These are phyloP conservation scores for Microctenopoma lineatum DNA, from an alignment of 2,797 vertebrate species.

Conservation along the genomic window DNA sequence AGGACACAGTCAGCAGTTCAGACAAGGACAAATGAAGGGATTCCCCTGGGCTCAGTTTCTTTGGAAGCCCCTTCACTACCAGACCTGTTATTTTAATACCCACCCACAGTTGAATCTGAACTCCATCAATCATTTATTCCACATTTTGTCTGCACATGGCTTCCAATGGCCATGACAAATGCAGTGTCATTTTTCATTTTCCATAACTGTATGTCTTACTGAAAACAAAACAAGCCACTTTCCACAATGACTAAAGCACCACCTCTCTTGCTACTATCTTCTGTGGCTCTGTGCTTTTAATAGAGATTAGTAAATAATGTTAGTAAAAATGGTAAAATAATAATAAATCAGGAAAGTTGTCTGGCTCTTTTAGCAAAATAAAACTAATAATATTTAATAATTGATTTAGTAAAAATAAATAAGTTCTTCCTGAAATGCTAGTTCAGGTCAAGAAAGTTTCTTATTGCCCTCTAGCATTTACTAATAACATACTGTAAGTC, in stretches of 20 bases:
- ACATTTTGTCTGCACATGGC: slow-evolving; percentile 25
- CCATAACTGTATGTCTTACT: background rate
- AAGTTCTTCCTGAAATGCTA: background rate
- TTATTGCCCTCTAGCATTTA: background rate
- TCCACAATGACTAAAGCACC: background rate
- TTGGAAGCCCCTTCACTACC: slow-evolving; percentile 35
- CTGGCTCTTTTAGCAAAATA: background rate
- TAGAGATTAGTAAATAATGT: background rate
- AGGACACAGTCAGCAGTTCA: slow-evolving; percentile 40
- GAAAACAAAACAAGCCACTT: slow-evolving; percentile 5
- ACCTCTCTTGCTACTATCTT: background rate
- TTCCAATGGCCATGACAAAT: slow-evolving; percentile 19
- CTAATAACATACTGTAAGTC: background rate
- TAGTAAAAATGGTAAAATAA: background rate
- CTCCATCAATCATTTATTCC: slow-evolving; percentile 49
- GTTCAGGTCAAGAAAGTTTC: background rate
- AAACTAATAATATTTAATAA: background rate
- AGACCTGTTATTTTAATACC: slow-evolving; percentile 47
- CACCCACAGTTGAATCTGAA: slow-evolving; percentile 18
- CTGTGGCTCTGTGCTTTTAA: background rate
- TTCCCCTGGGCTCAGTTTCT: slow-evolving; percentile 48
- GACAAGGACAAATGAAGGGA: slow-evolving; percentile 64
- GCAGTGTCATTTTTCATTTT: slow-evolving; percentile 3
- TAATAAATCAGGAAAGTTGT: background rate
- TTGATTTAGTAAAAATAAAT: background rate